These are phyloP conservation scores for Acrossocheilus fasciatus DNA, from an alignment of 2,797 vertebrate genomes.

Conservation along the genomic window DNA sequence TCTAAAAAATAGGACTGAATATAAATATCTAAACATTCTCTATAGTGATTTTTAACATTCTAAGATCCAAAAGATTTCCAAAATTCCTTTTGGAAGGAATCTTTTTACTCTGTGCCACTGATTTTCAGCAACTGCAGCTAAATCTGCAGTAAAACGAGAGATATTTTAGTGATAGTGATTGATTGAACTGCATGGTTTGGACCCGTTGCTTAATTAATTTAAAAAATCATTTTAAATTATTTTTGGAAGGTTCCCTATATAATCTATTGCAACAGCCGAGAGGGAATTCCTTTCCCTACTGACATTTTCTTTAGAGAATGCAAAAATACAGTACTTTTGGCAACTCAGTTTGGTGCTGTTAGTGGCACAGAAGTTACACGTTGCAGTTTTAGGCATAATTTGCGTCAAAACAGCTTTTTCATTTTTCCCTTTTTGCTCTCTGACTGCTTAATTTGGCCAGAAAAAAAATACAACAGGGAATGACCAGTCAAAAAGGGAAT, in stretches of 20 bases:
- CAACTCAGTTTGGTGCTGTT: neutral
- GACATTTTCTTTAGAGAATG: neutral
- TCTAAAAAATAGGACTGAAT: neutral
- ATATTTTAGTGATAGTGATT: neutral
- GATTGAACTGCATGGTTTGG: neutral
- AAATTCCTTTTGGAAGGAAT: neutral
- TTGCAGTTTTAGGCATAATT: neutral
- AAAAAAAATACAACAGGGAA: slow-evolving; percentile 9
- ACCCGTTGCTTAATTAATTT: neutral
- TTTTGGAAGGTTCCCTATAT: neutral
- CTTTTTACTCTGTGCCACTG: neutral
- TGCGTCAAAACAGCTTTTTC: neutral
- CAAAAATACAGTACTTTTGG: neutral
- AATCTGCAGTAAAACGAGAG: neutral
- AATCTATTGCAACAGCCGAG: neutral
- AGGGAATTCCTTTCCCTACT: neutral
- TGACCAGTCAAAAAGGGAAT: neutral
- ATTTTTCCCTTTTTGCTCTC: slow-evolving; percentile 20
- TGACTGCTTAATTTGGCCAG: slow-evolving; percentile 6
- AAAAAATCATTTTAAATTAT: neutral
- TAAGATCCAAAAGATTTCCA: neutral
- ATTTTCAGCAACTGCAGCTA: neutral
- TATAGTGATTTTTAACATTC: neutral
- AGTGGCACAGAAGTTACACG: neutral
- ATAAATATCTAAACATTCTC: neutral